These are phyloP conservation scores for Bunonema sp. DNA, from an alignment of 2,888 invertebrate species.

Conservation along the genomic window DNA sequence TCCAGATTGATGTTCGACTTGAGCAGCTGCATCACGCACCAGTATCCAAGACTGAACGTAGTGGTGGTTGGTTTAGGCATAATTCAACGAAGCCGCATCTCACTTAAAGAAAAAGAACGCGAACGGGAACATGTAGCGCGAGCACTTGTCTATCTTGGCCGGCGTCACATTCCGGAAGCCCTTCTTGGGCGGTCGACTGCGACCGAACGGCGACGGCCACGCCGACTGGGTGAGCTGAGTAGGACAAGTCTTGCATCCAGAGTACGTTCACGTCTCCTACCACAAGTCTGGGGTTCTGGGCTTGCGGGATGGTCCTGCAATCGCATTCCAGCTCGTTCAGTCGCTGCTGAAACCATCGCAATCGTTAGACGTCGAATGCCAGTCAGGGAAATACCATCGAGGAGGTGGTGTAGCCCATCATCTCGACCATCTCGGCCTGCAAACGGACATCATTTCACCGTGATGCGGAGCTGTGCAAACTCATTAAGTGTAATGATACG, in stretches of 20 bases:
- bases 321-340: slow-evolving; percentile 31
- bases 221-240: not conserved
- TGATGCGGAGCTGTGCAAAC: slow-evolving; percentile 2
- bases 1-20: not conserved
- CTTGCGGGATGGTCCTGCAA: slow-evolving; percentile 26
- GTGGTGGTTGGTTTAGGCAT: slow-evolving; percentile 1
- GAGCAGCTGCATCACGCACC: slow-evolving; percentile 2
- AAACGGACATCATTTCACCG: slow-evolving; percentile 2
- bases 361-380: too few species aligned
- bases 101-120: slow-evolving; percentile 32
- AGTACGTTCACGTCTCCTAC: not conserved
- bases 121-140: slow-evolving; percentile 79
- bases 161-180: slow-evolving; percentile 49
- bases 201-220: slow-evolving; percentile 1
- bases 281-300: slow-evolving; percentile 23
- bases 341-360: slow-evolving; percentile 21
- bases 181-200: slow-evolving; percentile 21
- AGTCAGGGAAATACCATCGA: too few species aligned
- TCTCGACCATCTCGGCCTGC: too few species aligned
- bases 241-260: not conserved
- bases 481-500: too few species aligned
- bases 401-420: too few species aligned
- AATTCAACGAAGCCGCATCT: slow-evolving; percentile 6
- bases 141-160: slow-evolving; percentile 96
- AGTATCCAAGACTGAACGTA: slow-evolving; percentile 1